Evolutionary conservation across 2,113 vertebrate species (phyloP), one percentile per base, ranked within the genome.

Genomic region (Catharus bicknelli): DNA sequence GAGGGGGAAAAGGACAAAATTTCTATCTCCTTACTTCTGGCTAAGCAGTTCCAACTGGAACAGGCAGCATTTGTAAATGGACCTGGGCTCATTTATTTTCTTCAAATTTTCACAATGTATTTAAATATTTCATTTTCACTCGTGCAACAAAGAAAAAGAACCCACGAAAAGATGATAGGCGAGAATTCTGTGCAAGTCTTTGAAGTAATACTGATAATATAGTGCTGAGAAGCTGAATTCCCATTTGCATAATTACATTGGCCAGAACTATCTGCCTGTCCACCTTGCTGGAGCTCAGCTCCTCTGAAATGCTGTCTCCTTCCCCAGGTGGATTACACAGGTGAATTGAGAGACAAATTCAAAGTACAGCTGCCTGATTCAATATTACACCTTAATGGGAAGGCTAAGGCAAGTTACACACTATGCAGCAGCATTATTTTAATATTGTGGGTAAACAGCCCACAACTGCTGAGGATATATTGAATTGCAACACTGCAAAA

Each of bases 161-260:
- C 55, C 36, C 42, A 95, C 42, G 73, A 93, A 95, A 36, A 90
- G 11, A 69, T 66, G 59, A 94, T 66, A 84, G n/a, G 18, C 32
- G 4, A 94, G 48, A 93, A 89, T 75, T 92, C 73, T 82, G 10
- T 63, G 81, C 75, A 75, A 79, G 47, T 79, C 87, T 97, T 69
- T 88, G 76, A 97, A 95, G 42, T 77, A 90, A 90, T 58, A 69
- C 85, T 88, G 86, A 53, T 88, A 95, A 94, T 93, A 50, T 47
- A 91, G 87, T 79, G 63, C 84, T 4, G 2, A 83, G 64, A 91
- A 96, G 94, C 84, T 58, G 61, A 95, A 95, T 90, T 96, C 13
- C 90, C 38, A 86, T 96, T 96, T 97, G 68, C 95, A 95, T 96
- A 97, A 97, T 95, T 91, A 92, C 96, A 92, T 87, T 95, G 86